Percentiles rank a stretch among this genome's conserved stretches.
These are phyloP conservation scores for Lophura swinhoii DNA, from an alignment of 2,797 vertebrate genomes.

Conservation along the genomic window DNA sequence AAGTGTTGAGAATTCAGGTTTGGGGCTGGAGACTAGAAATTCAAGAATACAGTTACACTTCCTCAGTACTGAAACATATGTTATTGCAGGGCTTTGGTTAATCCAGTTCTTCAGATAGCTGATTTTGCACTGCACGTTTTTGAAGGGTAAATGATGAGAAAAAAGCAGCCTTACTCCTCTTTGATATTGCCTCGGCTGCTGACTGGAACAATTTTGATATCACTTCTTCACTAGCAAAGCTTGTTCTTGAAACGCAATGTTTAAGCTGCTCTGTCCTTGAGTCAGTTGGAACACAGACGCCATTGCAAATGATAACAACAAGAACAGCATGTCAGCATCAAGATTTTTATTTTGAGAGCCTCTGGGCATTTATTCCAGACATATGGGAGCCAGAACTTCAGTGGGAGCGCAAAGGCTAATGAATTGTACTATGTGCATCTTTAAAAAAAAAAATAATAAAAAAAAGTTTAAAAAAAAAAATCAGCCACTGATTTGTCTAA, in stretches of 20 bases:
- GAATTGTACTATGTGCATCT: background rate
- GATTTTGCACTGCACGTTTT: background rate
- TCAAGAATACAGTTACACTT: background rate
- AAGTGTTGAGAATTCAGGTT: background rate
- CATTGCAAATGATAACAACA: conserved; percentile 12
- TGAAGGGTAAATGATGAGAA: background rate
- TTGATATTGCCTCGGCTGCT: background rate
- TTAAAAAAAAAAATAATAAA: background rate
- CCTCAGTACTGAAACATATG: fast-evolving
- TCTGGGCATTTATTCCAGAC: conserved; percentile 10
- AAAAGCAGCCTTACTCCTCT: background rate
- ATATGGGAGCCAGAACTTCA: background rate
- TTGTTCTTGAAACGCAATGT: background rate
- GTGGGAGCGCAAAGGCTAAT: background rate
- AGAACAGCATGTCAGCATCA: conserved; percentile 7
- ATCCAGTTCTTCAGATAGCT: background rate
- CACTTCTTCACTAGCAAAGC: background rate
- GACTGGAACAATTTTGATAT: background rate
- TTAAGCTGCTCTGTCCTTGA: background rate
- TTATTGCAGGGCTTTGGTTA: background rate
- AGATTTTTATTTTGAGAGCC: conserved; percentile 22
- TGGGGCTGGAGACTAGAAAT: background rate
- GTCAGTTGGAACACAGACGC: background rate
- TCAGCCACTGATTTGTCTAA: background rate
- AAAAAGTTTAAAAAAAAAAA: too few species aligned